Base-by-base conservation (phyloP, 2,113 vertebrate species). In the Capra hircus region DNA sequence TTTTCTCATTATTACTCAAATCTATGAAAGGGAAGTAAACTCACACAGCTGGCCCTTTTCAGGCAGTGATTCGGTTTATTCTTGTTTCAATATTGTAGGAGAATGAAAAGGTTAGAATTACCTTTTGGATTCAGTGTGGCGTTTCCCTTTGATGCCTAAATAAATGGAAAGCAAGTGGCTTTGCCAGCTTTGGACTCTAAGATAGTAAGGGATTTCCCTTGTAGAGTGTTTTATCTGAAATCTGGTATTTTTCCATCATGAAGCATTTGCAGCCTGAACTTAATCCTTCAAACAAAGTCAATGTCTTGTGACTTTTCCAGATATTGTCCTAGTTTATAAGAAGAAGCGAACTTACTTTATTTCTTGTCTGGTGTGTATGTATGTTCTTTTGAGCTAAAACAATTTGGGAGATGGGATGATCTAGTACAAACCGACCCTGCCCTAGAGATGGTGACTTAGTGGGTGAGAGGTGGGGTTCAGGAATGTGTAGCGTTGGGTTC, bases 121-220 rank as follows among this genome's bases (percentile, higher is more conserved):
- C 93, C 97, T 98, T 94, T 98, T 23, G 1, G 82, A 96, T 90
- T 96, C 96, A 77, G 15, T 98, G 95, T 93, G 93, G 55, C 83
- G 45, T 98, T 98, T 98, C 90, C 97, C 95, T 81, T 96, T 90
- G 94, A 95, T 96, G 50, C 84, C 93, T 98, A 95, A 98, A 98
- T 96, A 98, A 98, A 98, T 97, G 90, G 95, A 98, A 98, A 97
- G 52, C 78, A 88, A 48, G 50, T 40, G 59, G 53, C 86, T 95
- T 93, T 96, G 97, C 96, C 95, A 97, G 96, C 96, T 97, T 88
- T 97, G 88, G 96, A 95, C 96, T 97, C 40, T 78, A 93, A 57
- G 64, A 88, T 28, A 86, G 81, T 36, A 17, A 19, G 67, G 62
- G 95, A 96, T 97, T 97, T 96, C 92, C n/a, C 33, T 94, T 81